Conservation (phyloP, 2,888 invertebrate species). For the Entomobrya proxima region DNA sequence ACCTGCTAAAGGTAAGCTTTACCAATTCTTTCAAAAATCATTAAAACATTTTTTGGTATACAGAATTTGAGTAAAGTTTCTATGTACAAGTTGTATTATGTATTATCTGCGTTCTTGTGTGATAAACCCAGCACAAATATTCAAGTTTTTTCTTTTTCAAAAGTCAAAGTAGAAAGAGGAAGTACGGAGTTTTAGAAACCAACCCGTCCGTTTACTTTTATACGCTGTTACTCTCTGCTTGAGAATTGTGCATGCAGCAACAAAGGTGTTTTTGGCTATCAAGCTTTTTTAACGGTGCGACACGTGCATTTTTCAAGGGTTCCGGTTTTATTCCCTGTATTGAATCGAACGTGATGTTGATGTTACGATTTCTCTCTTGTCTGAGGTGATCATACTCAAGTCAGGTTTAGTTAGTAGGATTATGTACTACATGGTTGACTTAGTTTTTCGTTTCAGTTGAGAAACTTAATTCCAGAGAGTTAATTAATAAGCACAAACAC, state of each 20-base stretch:
- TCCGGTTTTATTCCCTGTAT: constrained; percentile 27
- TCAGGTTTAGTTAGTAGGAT: too few relatives aligned
- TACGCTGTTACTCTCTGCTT: background rate
- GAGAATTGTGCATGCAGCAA: background rate
- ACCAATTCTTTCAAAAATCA: background rate
- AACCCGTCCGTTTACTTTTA: constrained; percentile 41
- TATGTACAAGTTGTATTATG: background rate
- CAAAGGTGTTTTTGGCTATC: background rate
- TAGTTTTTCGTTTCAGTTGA: too few relatives aligned
- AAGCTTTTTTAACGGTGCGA: background rate
- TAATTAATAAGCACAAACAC: too few relatives aligned
- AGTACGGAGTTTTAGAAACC: constrained; percentile 23
- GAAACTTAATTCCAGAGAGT: too few relatives aligned
- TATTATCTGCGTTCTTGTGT: too few relatives aligned
- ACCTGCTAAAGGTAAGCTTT: constrained; percentile 66
- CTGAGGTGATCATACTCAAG: too few relatives aligned
- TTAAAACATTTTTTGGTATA: constrained; percentile 7
- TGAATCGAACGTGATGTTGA: too few relatives aligned
- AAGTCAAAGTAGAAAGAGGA: background rate
- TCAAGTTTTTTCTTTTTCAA: background rate
- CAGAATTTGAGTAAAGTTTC: background rate
- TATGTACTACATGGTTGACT: too few relatives aligned
- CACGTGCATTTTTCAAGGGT: constrained; percentile 25
- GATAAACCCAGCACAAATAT: too few relatives aligned
- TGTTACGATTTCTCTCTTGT: too few relatives aligned